Percentiles rank a stretch among this genome's conserved stretches.
Evolutionary conservation across 2,797 vertebrate species (phyloP).

Genomic region (Sebastes ruberrimus): DNA sequence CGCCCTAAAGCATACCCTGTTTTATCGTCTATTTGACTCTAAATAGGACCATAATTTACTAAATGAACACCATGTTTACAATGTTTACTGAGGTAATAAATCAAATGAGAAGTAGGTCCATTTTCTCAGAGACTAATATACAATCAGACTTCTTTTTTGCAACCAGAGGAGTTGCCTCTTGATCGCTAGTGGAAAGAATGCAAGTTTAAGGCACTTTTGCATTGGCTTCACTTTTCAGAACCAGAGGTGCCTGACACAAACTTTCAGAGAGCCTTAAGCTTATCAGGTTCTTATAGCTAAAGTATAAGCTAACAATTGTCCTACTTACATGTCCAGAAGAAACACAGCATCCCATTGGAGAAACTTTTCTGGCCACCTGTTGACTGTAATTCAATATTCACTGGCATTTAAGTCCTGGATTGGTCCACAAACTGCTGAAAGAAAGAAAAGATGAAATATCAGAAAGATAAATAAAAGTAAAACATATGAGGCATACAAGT

Average conservation of each 20-base stretch:
- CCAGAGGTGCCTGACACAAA: neutral
- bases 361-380: neutral
- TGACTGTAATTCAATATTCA: neutral
- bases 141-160: too few relatives aligned
- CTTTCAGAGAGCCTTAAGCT: neutral
- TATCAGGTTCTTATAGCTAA: neutral
- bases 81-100: too few relatives aligned
- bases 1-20: too few relatives aligned
- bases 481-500: neutral
- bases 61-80: too few relatives aligned
- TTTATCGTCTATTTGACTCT: too few relatives aligned
- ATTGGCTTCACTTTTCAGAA: neutral
- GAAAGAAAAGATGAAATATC: neutral
- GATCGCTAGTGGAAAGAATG: too few relatives aligned
- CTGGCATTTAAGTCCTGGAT: neutral
- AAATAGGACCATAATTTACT: too few relatives aligned
- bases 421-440: neutral
- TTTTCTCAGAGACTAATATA: too few relatives aligned
- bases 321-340: neutral
- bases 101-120: too few relatives aligned
- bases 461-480: neutral
- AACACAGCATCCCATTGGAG: neutral
- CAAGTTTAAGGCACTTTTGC: neutral
- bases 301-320: neutral
- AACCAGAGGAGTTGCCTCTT: too few relatives aligned